Evolutionary conservation across 2,888 invertebrate species (phyloP).

Genomic region (Oligia fasciuncula): DNA sequence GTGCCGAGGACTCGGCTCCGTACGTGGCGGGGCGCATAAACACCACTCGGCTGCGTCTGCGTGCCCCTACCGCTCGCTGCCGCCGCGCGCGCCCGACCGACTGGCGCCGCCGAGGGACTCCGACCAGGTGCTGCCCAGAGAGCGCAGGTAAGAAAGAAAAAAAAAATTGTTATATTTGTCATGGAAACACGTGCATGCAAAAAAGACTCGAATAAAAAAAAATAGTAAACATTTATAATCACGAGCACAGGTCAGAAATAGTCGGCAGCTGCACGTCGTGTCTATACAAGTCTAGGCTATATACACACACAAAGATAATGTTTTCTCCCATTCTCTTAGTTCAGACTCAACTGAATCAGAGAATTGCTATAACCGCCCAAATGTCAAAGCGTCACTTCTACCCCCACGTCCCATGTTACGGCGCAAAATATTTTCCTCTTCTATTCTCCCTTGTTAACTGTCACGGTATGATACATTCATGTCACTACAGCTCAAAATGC

Average conservation of each 20-base stretch:
- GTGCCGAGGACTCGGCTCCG: constrained; percentile 97
- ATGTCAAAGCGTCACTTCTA: not conserved
- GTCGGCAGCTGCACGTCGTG: not conserved
- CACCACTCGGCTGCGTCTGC: constrained; percentile 93
- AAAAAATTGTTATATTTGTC: not conserved
- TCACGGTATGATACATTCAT: not conserved
- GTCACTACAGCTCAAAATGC: not conserved
- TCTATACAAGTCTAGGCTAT: not conserved
- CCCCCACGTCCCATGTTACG: not conserved
- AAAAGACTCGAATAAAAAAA: not conserved
- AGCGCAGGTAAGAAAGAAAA: constrained; percentile 80
- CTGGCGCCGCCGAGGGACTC: constrained; percentile 63
- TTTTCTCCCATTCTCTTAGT: not conserved
- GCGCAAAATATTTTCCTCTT: not conserved
- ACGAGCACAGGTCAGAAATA: not conserved
- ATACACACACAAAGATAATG: not conserved
- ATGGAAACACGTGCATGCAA: not conserved
- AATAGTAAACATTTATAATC: not conserved
- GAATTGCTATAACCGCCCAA: not conserved
- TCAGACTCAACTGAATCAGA: not conserved
- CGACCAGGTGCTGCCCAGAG: constrained; percentile 86
- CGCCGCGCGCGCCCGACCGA: constrained; percentile 74
- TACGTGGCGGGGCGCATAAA: constrained; percentile 93
- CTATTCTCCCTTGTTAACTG: not conserved
- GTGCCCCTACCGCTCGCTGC: constrained; percentile 92